These are phyloP conservation scores for Cromileptes altivelis DNA, from an alignment of 2,113 vertebrate genomes.

Conservation along the genomic window DNA sequence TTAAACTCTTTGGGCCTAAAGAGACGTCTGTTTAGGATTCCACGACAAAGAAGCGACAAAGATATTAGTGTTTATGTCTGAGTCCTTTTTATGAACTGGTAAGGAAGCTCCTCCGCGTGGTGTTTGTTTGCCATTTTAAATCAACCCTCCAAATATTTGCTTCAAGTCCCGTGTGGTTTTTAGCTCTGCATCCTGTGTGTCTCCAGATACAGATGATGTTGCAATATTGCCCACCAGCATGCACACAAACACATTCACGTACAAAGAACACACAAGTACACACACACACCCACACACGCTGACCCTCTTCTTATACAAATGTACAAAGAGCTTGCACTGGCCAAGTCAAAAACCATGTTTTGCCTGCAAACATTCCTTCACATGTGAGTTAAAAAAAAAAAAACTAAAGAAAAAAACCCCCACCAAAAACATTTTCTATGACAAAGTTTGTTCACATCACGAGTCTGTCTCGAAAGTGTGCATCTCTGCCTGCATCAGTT, in stretches of 20 bases:
- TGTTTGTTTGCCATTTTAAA: conserved; percentile 77
- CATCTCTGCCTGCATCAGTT: background rate
- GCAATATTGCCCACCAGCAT: conserved; percentile 60
- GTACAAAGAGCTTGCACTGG: conserved; percentile 23
- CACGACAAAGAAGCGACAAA: conserved; percentile 49
- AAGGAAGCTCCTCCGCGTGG: conserved; percentile 61
- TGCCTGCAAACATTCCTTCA: conserved; percentile 48
- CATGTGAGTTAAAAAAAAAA: background rate
- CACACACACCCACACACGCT: conserved; percentile 56
- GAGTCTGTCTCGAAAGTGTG: background rate
- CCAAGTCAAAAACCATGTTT: conserved; percentile 8
- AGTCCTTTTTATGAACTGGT: conserved; percentile 63
- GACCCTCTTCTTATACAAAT: conserved; percentile 57
- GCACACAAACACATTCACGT: conserved; percentile 27
- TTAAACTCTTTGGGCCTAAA: conserved; percentile 30
- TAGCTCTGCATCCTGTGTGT: conserved; percentile 72
- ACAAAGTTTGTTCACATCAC: conserved; percentile 30
- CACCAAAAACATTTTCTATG: background rate
- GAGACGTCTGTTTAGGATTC: conserved; percentile 63
- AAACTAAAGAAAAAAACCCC: background rate
- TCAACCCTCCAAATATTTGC: conserved; percentile 81
- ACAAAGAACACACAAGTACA: conserved; percentile 21
- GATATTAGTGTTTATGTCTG: conserved; percentile 79
- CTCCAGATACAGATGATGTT: conserved; percentile 59
- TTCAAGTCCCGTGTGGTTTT: conserved; percentile 69